Evolutionary conservation across 2,797 vertebrate species (phyloP).

Genomic region (Siniperca obscura): DNA sequence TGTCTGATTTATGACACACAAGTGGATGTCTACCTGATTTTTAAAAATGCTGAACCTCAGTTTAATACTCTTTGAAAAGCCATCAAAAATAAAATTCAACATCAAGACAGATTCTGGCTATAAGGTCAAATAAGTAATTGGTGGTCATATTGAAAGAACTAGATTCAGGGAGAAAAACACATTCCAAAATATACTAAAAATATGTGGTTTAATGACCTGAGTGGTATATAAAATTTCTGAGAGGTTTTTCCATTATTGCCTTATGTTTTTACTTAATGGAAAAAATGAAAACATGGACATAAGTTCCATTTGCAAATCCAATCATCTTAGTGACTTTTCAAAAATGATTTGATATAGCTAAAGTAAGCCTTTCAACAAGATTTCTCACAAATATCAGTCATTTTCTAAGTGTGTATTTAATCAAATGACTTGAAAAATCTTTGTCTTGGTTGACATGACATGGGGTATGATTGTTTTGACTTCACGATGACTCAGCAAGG

Average conservation of each 20-base stretch:
- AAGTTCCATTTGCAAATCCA: no score
- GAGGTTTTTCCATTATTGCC: background rate
- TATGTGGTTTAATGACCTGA: background rate
- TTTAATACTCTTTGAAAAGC: background rate
- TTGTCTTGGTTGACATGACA: background rate
- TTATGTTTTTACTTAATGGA: background rate
- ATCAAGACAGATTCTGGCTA: background rate
- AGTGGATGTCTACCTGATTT: background rate
- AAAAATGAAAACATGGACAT: background rate
- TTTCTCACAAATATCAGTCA: background rate
- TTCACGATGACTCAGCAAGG: background rate
- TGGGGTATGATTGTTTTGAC: background rate
- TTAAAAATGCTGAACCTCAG: background rate
- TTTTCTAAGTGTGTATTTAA: background rate
- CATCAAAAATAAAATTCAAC: background rate
- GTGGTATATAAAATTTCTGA: no score
- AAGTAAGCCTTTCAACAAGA: background rate
- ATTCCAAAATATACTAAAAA: background rate
- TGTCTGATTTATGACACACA: slow-evolving; percentile 1
- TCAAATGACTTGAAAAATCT: background rate
- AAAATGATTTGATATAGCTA: background rate
- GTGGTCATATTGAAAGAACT: background rate
- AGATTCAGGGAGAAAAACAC: background rate
- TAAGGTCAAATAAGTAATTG: background rate
- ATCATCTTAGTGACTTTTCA: background rate